A percentile compares a stretch with the other conserved stretches of the same genome.
These are phyloP conservation scores for Potamilus streckersoni DNA, from an alignment of 1,140 invertebrate species.

Conservation along the genomic window DNA sequence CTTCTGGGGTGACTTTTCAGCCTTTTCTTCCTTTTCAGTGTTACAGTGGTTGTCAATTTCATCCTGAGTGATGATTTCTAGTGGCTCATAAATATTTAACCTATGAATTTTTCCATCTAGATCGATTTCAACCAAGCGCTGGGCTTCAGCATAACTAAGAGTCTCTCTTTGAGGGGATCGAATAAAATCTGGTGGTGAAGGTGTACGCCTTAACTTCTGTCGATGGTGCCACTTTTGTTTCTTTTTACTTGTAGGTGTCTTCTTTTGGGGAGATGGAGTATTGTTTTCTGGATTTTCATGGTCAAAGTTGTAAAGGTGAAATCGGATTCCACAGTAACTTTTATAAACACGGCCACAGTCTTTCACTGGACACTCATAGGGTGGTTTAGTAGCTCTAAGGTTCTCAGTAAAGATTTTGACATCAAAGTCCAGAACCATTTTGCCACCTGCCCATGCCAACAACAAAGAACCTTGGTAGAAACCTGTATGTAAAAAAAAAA, in stretches of 20 bases:
- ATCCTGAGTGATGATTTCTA: constrained; percentile 68
- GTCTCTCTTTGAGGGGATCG: constrained; percentile 60
- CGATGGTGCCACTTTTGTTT: constrained; percentile 59
- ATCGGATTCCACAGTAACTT: constrained; percentile 85
- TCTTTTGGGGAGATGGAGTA: constrained; percentile 40
- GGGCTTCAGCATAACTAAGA: constrained; percentile 81
- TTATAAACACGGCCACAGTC: constrained; percentile 88
- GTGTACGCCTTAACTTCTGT: constrained; percentile 54
- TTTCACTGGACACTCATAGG: constrained; percentile 85
- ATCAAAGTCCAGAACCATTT: constrained; percentile 84
- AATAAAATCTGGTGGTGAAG: constrained; percentile 65
- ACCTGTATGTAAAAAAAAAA: no score
- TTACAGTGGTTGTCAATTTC: constrained; percentile 66
- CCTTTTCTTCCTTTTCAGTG: constrained; percentile 65
- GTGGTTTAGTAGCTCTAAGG: constrained; percentile 82
- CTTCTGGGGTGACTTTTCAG: constrained; percentile 58
- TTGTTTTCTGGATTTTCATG: constrained; percentile 74
- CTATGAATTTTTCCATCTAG: constrained; percentile 76
- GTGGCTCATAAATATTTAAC: constrained; percentile 70
- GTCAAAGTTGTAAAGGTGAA: constrained; percentile 86
- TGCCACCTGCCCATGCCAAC: constrained; percentile 5
- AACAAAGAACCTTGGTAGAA: no score
- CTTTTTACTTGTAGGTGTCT: constrained; percentile 46
- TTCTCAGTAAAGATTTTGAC: constrained; percentile 86
- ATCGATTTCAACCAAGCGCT: constrained; percentile 87